A percentile compares a stretch with the other conserved stretches of the same genome.
phyloP scores from a whole-genome alignment of 2,113 vertebrate genomes.

The Ptilorrhoa leucosticta region DNA sequence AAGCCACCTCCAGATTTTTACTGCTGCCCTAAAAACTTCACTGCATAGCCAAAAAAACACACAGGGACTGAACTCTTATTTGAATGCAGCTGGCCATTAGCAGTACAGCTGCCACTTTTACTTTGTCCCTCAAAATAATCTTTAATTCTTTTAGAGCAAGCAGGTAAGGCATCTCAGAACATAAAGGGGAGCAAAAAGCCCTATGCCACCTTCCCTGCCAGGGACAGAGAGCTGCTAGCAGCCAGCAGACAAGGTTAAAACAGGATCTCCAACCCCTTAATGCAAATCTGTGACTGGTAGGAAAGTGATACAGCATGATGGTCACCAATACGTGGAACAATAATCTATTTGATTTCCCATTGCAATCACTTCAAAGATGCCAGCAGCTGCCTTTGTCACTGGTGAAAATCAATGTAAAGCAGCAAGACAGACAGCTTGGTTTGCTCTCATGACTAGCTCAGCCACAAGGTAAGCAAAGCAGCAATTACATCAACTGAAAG shows the following conservation, averaged over 20 bases:
- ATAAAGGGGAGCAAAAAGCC: not conserved
- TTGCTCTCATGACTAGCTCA: not conserved
- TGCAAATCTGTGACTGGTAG: not conserved
- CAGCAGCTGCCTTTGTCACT: not conserved
- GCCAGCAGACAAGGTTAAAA: not conserved
- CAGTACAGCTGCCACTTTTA: not conserved
- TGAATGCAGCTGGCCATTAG: not conserved
- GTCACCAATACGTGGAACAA: not conserved
- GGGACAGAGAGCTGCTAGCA: not conserved
- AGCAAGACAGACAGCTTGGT: not conserved
- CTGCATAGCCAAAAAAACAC: not conserved
- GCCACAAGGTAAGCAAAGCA: slow-evolving; percentile 16
- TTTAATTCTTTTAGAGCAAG: not conserved
- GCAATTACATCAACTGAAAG: slow-evolving; percentile 7
- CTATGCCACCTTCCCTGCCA: not conserved
- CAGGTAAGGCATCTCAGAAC: not conserved
- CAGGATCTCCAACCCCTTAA: not conserved
- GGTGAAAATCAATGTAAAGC: not conserved
- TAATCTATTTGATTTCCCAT: not conserved
- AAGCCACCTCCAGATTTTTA: not conserved
- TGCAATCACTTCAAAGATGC: not conserved
- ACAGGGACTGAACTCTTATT: not conserved
- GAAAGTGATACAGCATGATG: accelerated
- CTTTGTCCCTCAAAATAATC: not conserved
- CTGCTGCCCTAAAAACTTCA: not conserved